Evolutionary conservation across 2,888 invertebrate genomes (phyloP).

Genomic region (Tillus elongatus): DNA sequence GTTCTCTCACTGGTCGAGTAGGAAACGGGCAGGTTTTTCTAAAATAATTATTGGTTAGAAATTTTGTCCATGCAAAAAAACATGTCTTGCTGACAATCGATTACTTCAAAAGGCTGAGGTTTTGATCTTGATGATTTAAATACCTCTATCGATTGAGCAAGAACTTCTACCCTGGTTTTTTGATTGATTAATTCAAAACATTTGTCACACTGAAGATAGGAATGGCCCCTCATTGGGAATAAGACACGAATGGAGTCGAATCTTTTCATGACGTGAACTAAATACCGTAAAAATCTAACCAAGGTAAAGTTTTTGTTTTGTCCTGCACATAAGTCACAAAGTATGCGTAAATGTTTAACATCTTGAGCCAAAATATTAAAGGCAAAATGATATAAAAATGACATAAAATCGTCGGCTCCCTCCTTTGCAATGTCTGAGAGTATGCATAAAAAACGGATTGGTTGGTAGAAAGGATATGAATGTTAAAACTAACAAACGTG

Average conservation of each 20-base stretch:
- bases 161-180: slow-evolving; percentile 22
- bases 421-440: slow-evolving; percentile 24
- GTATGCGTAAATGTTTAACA: slow-evolving; percentile 20
- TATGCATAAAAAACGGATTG: no score
- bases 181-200: no score
- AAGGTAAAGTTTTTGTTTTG: no score
- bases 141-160: slow-evolving; percentile 20
- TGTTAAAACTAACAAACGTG: no score
- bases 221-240: slow-evolving; percentile 27
- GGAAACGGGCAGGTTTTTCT: slow-evolving; percentile 16
- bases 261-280: slow-evolving; percentile 20
- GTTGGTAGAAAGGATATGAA: no score
- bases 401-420: slow-evolving; percentile 23
- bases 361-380: slow-evolving; percentile 14
- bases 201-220: no score
- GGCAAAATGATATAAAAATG: no score
- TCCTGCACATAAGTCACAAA: no score
- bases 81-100: no score
- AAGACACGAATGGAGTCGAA: slow-evolving; percentile 22
- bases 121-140: slow-evolving; percentile 16
- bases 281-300: slow-evolving; percentile 23
- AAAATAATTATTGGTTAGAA: no score
- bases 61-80: no score
- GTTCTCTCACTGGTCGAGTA: slow-evolving; percentile 14
- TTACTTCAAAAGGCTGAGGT: no score